Conservation (phyloP, 2,797 vertebrate genomes). For the Pteronotus mesoamericanus region DNA sequence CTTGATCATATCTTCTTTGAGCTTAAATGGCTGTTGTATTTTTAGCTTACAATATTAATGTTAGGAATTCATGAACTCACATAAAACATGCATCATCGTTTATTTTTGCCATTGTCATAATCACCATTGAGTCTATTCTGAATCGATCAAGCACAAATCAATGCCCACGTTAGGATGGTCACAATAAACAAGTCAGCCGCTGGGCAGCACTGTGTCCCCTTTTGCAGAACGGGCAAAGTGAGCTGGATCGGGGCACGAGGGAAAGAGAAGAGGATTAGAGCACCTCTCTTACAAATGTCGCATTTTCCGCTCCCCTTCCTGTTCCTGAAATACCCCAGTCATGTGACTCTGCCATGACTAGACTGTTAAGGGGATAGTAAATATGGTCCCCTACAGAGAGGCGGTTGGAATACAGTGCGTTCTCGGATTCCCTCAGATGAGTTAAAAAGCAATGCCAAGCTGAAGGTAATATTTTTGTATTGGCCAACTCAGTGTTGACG, state of each 20-base stretch:
- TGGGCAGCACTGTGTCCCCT: not conserved
- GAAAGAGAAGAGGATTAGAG: conserved; percentile 10
- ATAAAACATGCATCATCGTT: not conserved
- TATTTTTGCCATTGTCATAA: not conserved
- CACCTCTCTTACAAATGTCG: not conserved
- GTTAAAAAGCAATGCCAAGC: conserved; percentile 30
- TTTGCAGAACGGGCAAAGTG: not conserved
- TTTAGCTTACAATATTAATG: not conserved
- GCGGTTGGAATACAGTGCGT: not conserved
- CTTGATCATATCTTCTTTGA: not conserved
- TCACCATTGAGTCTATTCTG: not conserved
- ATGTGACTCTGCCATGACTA: not conserved
- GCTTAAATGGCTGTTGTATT: not conserved
- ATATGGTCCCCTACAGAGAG: not conserved
- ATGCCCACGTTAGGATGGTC: not conserved
- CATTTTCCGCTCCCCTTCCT: conserved; percentile 28
- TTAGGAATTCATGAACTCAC: not conserved
- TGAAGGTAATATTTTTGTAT: not conserved
- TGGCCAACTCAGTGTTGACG: not conserved
- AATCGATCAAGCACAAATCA: not conserved
- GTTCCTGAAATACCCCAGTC: not conserved
- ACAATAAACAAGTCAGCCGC: not conserved
- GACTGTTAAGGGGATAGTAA: not conserved
- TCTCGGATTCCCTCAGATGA: conserved; percentile 7
- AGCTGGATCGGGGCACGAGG: not conserved